A percentile compares a stretch with the other conserved stretches of the same genome.
Evolutionary conservation across 2,888 invertebrate species (phyloP).

Genomic region (Drosophila lutescens): DNA sequence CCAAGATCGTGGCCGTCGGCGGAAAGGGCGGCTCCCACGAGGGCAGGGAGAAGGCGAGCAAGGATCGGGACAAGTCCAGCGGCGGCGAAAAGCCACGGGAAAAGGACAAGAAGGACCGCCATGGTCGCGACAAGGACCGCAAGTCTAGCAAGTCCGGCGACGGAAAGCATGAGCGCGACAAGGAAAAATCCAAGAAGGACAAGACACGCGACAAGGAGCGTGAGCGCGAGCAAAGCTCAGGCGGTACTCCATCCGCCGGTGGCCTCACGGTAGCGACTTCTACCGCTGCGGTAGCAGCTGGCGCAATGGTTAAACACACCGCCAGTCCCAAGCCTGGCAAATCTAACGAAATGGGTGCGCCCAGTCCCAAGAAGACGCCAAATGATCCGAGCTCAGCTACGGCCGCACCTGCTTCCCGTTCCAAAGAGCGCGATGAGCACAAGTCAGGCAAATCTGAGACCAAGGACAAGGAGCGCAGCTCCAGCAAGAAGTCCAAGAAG

Average conservation of each 20-base stretch:
- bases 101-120: conserved; percentile 86
- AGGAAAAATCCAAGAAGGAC: conserved; percentile 84
- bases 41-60: conserved; percentile 76
- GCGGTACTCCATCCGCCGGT: conserved; percentile 15
- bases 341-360: conserved; percentile 52
- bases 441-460: conserved; percentile 61
- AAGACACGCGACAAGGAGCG: conserved; percentile 86
- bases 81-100: conserved; percentile 82
- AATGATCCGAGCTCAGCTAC: conserved; percentile 17
- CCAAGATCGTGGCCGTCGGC: conserved; percentile 41
- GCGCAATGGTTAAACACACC: conserved; percentile 57
- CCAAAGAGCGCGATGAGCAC: conserved; percentile 73
- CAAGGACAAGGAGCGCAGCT: conserved; percentile 76
- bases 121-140: conserved; percentile 86
- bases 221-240: conserved; percentile 80
- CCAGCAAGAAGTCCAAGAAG: conserved; percentile 85
- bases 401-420: conserved; percentile 54
- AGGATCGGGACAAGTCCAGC: conserved; percentile 80
- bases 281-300: conserved; percentile 12
- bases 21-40: conserved; percentile 66
- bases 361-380: conserved; percentile 63
- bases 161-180: conserved; percentile 85
- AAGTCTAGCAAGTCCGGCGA: conserved; percentile 83
- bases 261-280: conserved; percentile 14
- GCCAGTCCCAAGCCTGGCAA: conserved; percentile 66